Evolutionary conservation across 2,113 vertebrate genomes (phyloP), one percentile per base, ranked within the genome.

Genomic region (Podocnemis expansa): DNA sequence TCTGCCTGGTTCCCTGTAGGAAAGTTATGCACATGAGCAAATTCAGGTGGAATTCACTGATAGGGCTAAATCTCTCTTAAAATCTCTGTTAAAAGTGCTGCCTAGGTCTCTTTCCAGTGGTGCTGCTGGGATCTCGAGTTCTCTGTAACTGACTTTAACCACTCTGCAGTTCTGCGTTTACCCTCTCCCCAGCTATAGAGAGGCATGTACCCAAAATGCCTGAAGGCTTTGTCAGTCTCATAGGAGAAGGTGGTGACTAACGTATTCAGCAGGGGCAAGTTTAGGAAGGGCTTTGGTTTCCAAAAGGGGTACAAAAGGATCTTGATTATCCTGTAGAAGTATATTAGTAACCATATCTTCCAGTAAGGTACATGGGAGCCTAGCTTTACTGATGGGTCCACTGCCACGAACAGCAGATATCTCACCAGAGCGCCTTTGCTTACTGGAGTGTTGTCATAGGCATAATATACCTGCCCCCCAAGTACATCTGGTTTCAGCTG

Each of bases 311-410:
- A 10, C 75, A 96, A 41, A 82, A 96, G 29, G 73, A 22, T 2
- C 80, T n/a, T 87, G 54, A 94, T 34, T 38, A 92, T 29, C 73
- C 79, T 95, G 70, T 93, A 78, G 21, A 92, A 1, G 3, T 91
- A 82, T 25, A 97, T 88, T 84, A 91, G 17, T 24, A 96, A 3
- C 93, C 96, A 97, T 78, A 95, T 78, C 89, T 96, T 97, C 94
- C 97, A 95, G 95, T 82, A 96, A 82, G 97, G 92, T 83, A 96
- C 88, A 76, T 47, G 88, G 2, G 89, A 95, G 84, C 96, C 96
- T 11, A 89, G 63, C 10, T 60, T 82, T 8, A 96, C 2, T 0
- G 73, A 75, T 51, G 94, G 93, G 70, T 97, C 92, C 31, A 22
- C 8, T 1, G 58, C 82, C 58, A 78, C 70, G 17, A 96, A 21